A percentile compares a stretch with the other conserved stretches of the same genome.
Evolutionary conservation across 2,113 vertebrate genomes (phyloP).

Genomic region (Polypterus senegalus): DNA sequence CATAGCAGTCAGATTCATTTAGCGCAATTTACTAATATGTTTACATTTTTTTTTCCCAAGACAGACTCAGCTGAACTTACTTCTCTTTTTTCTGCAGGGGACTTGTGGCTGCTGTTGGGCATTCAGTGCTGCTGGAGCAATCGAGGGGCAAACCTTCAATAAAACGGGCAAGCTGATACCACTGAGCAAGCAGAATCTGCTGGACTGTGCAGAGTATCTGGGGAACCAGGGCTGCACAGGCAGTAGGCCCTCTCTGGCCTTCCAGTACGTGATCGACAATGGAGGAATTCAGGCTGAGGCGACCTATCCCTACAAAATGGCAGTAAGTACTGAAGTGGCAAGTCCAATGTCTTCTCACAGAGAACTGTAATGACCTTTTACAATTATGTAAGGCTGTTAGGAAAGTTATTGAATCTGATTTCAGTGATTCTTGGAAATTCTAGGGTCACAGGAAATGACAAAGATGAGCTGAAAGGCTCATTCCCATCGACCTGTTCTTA

Average conservation of each 20-base stretch:
- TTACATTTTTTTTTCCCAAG: too few relatives aligned
- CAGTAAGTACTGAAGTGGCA: background rate
- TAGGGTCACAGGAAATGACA: too few relatives aligned
- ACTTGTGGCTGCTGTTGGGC: constrained; percentile 16
- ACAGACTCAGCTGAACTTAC: too few relatives aligned
- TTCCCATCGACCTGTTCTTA: too few relatives aligned
- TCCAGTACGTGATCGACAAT: constrained; percentile 12
- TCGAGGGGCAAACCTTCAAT: constrained; percentile 15
- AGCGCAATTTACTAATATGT: too few relatives aligned
- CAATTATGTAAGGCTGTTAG: too few relatives aligned
- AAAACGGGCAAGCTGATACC: constrained; percentile 14
- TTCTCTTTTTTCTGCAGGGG: background rate
- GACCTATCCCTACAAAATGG: constrained; percentile 16
- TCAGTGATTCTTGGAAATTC: too few relatives aligned
- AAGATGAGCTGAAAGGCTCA: too few relatives aligned
- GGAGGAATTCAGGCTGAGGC: constrained; percentile 17
- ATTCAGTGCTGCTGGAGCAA: constrained; percentile 14
- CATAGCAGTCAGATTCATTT: too few relatives aligned
- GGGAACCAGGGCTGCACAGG: constrained; percentile 16
- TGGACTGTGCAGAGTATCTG: constrained; percentile 9
- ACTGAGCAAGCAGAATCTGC: constrained; percentile 18
- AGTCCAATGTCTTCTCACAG: too few relatives aligned
- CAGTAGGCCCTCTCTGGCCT: constrained; percentile 8
- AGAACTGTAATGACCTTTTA: too few relatives aligned
- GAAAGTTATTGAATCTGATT: too few relatives aligned